Evolutionary conservation across 2,113 vertebrate genomes (phyloP).

Genomic region (Notechis scutatus): DNA sequence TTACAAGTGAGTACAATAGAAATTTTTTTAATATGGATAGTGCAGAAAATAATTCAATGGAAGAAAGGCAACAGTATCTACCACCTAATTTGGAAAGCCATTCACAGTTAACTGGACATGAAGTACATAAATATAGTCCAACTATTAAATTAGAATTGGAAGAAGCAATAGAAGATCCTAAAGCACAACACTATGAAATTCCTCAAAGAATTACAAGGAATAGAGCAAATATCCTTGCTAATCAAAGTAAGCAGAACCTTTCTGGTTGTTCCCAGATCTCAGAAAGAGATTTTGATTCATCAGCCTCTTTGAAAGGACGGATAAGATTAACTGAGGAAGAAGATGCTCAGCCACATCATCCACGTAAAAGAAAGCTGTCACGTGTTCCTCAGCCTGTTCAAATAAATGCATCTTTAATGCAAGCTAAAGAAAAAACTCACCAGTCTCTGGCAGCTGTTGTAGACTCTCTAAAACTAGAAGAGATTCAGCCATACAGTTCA

Average conservation of each 20-base stretch:
- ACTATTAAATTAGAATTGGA: constrained; percentile 72
- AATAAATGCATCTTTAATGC: constrained; percentile 72
- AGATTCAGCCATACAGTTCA: constrained; percentile 95
- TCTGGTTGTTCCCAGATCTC: constrained; percentile 68
- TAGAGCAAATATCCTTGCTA: constrained; percentile 71
- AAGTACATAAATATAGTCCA: constrained; percentile 65
- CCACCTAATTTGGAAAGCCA: constrained; percentile 59
- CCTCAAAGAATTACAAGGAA: constrained; percentile 78
- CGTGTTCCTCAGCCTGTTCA: constrained; percentile 78
- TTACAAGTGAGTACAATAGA: constrained; percentile 54
- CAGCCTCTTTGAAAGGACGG: constrained; percentile 75
- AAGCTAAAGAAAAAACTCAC: constrained; percentile 87
- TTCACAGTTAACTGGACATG: constrained; percentile 58
- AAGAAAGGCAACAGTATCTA: constrained; percentile 59
- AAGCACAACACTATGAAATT: constrained; percentile 65
- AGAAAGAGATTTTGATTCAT: constrained; percentile 84
- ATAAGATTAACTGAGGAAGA: constrained; percentile 84
- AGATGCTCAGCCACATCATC: constrained; percentile 87
- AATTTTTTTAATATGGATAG: constrained; percentile 49
- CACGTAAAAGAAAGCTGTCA: constrained; percentile 92
- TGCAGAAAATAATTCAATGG: constrained; percentile 49
- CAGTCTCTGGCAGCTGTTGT: constrained; percentile 93
- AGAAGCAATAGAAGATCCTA: constrained; percentile 74
- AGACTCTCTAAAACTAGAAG: constrained; percentile 94
- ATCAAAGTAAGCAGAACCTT: constrained; percentile 73